Conservation (phyloP, 2,888 invertebrate genomes). For the Dasysyrphus tricinctus region DNA sequence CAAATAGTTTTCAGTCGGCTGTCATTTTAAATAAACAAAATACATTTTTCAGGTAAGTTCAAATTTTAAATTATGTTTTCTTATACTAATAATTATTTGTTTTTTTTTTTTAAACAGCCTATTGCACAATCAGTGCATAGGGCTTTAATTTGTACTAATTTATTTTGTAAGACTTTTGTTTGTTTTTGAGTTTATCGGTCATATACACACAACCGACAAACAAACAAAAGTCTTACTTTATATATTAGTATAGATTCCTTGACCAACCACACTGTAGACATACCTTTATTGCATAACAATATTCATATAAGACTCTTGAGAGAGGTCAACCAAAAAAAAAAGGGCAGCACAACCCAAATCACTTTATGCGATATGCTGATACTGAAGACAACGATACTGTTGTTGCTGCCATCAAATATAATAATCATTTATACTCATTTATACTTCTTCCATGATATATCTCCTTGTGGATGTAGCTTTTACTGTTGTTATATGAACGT, state of each 20-base stretch:
- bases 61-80: no score
- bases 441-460: slow-evolving; percentile 18
- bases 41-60: no score
- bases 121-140: no score
- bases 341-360: slow-evolving; percentile 25
- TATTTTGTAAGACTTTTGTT: no score
- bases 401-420: not conserved
- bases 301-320: slow-evolving; percentile 4
- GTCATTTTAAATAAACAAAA: no score
- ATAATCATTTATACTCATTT: slow-evolving; percentile 2
- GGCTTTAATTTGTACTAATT: no score
- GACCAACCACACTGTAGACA: not conserved
- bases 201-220: no score
- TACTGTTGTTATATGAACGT: slow-evolving; percentile 26
- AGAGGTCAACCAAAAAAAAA: slow-evolving; percentile 31
- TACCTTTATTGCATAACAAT: slow-evolving; percentile 1
- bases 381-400: not conserved
- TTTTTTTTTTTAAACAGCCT: no score
- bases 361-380: not conserved
- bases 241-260: not conserved
- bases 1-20: no score
- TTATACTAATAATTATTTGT: no score
- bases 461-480: not conserved
- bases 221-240: no score
- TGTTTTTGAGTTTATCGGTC: no score